Base-by-base conservation (phyloP, 2,888 invertebrate species). In the Taenaris catops region DNA sequence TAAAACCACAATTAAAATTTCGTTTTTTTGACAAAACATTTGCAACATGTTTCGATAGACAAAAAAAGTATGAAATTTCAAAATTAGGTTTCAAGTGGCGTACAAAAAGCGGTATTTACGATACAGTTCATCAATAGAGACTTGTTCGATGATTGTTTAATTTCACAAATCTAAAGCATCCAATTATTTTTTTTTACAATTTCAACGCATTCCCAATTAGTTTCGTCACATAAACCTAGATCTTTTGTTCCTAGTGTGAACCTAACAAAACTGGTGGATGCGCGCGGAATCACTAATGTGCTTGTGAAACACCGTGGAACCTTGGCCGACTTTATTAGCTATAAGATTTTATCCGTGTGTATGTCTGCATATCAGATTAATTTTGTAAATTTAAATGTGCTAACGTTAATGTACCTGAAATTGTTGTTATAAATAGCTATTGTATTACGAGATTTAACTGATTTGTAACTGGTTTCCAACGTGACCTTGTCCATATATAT, bases 281-380 rank as follows among this genome's bases (percentile, higher is more conserved):
- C 55, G 59, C 49, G 46, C 42, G 49, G 81, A 74, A 78, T 81
- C 47, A 48, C 58, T 75, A 75, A 79, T 74, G 55, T 33, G 61
- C 73, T 80, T 76, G 69, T 70, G 74, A 69, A 79, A 79, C 63
- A 58, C 54, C n/a, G n/a, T 57, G 47, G 42, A 61, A 54, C 84
- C 83, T 80, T 84, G 84, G 58, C 81, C 78, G 59, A 69, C 49
- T 67, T 76, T 55, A 60, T 58, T 41, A 46, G 51, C 44, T 52
- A 33, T 37, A 23, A 16, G 31, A 7, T 16, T 21, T 16, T 23
- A 23, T 4, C 4, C 9, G 7, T 3, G 21, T n/a, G n/a, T n/a
- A n/a, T n/a, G n/a, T n/a, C n/a, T n/a, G n/a, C n/a, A n/a, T n/a
- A n/a, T n/a, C n/a, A n/a, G n/a, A n/a, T n/a, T n/a, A n/a, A n/a